Evolutionary conservation across 2,888 invertebrate species (phyloP), one percentile per base, ranked within the genome.

Genomic region (Agonopterix arenella): DNA sequence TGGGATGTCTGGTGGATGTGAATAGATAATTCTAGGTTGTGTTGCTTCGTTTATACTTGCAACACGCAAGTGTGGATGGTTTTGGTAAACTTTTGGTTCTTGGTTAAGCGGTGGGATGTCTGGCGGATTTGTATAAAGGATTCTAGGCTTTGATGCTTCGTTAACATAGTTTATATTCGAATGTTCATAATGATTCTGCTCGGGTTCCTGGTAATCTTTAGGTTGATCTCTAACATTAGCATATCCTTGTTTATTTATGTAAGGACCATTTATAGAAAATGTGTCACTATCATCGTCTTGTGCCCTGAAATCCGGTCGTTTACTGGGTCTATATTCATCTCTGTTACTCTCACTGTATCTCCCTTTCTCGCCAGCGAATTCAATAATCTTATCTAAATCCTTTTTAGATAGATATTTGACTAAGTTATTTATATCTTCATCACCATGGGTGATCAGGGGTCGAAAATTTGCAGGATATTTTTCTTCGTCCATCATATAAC

Each of bases 401-500:
- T 83, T 73, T 63, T 84, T 80, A 2, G 84, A 79, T 43, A 89
- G 64, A 59, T 83, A 69, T 67, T 81, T 82, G 13, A 84, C 64
- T 38, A 89, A 56, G 47, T 84, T 86, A 52, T 68, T 74, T 37
- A 88, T 66, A 46, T 88, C 84, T 48, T 82, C 79, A 9, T 83
- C 82, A 80, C 80, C 78, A 80, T 84, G 4, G 69, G 69, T 83
- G 81, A 80, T 80, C 78, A 80, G 84, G 4, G 69, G 69, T 62
- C 68, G 69, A 48, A 55, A 57, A 48, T 49, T 58, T 10, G 65
- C 59, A 1, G 68, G 61, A 44, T 60, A 60, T 1, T 65, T 57
- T 16, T 73, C 66, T n/a, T 75, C 64, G 5, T 67, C 64, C 48
- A 59, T 55, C 53, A 61, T 66, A 51, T 74, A 72, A 37, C 64